Evolutionary conservation across 1,140 invertebrate species (phyloP), one percentile per base, ranked within the genome.

Genomic region (Trissolcus basalis): DNA sequence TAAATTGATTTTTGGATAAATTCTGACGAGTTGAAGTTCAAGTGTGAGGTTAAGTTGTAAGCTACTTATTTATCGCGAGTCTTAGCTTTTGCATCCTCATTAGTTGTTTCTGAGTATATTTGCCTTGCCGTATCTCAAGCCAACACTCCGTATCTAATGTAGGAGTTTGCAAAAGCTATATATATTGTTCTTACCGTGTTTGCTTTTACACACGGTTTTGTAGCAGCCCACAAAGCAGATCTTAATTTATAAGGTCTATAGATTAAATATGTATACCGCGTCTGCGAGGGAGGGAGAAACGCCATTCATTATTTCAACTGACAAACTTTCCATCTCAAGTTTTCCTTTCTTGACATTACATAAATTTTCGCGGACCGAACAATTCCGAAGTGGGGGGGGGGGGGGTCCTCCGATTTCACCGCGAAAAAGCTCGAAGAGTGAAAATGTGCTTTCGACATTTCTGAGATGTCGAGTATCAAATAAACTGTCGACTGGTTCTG

Each of bases 121-220:
- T 72, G 48, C 69, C 36, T 64, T 53, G 54, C 54, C 35, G 60
- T 72, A 64, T 72, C 60, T 72, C 59, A 58, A 72, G 54, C 48
- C 53, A 72, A 64, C 69, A 72, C 54, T 64, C 69, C 69, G 69
- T 72, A 59, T 72, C 69, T 72, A 72, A 72, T 64, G 69, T 59
- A 64, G 54, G 60, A 72, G 59, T 72, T 72, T 47, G 69, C 60
- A 64, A 64, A 72, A 72, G 69, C 60, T 72, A 72, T 72, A 72
- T 27, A 27, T 72, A 64, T 72, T 72, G 69, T 72, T 72, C 69
- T 64, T 64, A 59, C 58, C 69, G 54, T 54, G 60, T 64, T 64
- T 64, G 47, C 60, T 36, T 3, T 35, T 56, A 45, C 39, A 61
- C 33, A 61, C 61, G 60, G 67, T 70, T 70, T 61, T 70, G 51